phyloP scores from a whole-genome alignment of 1,140 invertebrate species.

The Uloborus diversus region DNA sequence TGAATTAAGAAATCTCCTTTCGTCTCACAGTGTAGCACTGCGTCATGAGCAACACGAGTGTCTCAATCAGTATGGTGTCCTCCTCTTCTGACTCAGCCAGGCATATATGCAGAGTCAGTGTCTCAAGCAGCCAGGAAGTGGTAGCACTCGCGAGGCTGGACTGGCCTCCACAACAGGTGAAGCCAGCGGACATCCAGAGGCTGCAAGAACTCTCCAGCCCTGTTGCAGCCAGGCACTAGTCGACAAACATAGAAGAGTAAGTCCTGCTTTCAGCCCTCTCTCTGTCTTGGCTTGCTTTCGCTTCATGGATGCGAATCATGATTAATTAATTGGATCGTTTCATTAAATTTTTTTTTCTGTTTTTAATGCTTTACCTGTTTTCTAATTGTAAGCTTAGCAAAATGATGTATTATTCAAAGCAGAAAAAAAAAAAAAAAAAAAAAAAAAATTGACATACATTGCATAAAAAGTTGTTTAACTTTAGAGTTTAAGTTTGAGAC shows the following conservation, averaged over 20 bases:
- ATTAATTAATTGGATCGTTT: too few species aligned
- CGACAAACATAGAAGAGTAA: constrained; percentile 45
- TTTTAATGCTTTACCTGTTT: too few species aligned
- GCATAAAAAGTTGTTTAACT: too few species aligned
- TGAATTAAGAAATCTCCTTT: too few species aligned
- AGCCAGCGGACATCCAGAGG: constrained; percentile 52
- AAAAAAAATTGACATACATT: too few species aligned
- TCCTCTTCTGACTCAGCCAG: constrained; percentile 52
- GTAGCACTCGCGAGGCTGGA: constrained; percentile 40
- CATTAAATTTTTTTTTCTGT: too few species aligned
- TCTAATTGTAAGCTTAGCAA: too few species aligned
- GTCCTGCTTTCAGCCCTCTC: not conserved
- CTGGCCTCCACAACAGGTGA: constrained; percentile 35
- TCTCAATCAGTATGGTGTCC: constrained; percentile 53
- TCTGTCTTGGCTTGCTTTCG: too few species aligned
- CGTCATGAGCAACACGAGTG: constrained; percentile 55
- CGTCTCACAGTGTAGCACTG: constrained; percentile 48
- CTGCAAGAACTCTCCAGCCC: constrained; percentile 43
- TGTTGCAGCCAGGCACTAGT: constrained; percentile 53
- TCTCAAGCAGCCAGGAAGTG: constrained; percentile 40
- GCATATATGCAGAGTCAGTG: constrained; percentile 56
- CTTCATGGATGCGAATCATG: too few species aligned
- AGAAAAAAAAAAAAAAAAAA: too few species aligned
- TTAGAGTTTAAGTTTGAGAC: too few species aligned
- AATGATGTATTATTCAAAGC: too few species aligned